These are phyloP conservation scores for Teinopalpus imperialis DNA, from an alignment of 2,888 invertebrate species.

Conservation along the genomic window DNA sequence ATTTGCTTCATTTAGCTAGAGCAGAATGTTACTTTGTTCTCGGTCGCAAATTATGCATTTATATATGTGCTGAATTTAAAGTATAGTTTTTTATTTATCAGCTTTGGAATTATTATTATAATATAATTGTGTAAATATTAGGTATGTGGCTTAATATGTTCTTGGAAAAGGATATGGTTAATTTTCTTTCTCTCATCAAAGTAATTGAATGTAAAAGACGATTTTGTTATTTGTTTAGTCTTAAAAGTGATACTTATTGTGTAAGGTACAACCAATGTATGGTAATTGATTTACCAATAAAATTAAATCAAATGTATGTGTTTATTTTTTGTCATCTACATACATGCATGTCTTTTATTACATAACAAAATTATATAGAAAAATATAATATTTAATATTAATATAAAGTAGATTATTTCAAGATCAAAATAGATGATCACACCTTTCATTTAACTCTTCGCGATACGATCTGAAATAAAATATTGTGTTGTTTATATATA, in stretches of 20 bases:
- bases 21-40: no score
- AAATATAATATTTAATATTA: not conserved
- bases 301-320: constrained; percentile 33
- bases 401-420: not conserved
- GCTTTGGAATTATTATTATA: no score
- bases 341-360: not conserved
- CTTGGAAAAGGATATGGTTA: constrained; percentile 10
- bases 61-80: no score
- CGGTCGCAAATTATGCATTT: no score
- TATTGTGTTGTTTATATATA: no score
- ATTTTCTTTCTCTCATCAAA: constrained; percentile 16
- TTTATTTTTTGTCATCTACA: no score
- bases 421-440: not conserved
- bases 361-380: constrained; percentile 11
- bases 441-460: constrained; percentile 2
- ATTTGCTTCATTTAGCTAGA: no score
- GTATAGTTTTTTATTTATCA: no score
- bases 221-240: constrained; percentile 38
- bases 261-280: constrained; percentile 40
- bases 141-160: constrained; percentile 10
- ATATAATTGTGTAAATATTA: constrained; percentile 36
- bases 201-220: constrained; percentile 38
- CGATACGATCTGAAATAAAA: constrained; percentile 4
- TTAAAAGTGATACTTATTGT: constrained; percentile 40
- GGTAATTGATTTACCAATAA: constrained; percentile 58